A percentile compares a stretch with the other conserved stretches of the same genome.
These are phyloP conservation scores for Myrmophylax atrothorax DNA, from an alignment of 2,113 vertebrate species.

Conservation along the genomic window DNA sequence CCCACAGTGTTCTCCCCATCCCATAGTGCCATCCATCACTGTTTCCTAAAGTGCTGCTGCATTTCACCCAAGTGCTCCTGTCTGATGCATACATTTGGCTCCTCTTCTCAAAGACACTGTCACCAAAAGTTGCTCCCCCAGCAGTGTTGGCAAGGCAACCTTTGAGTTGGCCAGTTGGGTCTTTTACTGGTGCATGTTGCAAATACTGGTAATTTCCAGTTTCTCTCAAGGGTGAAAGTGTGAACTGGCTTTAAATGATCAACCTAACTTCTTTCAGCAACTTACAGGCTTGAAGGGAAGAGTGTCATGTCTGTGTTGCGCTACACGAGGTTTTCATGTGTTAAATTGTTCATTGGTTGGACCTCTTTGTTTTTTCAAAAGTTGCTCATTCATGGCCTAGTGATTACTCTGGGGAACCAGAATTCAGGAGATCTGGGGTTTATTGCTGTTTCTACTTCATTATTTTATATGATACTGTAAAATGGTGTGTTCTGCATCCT, in stretches of 20 bases:
- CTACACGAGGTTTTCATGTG: neutral
- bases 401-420: neutral
- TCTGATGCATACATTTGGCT: neutral
- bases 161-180: neutral
- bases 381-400: neutral
- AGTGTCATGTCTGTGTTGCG: neutral
- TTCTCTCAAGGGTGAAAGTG: neutral
- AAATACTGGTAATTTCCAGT: neutral
- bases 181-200: neutral
- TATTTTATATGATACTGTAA: neutral
- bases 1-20: slow-evolving; percentile 41
- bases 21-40: slow-evolving; percentile 48
- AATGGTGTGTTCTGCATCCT: neutral
- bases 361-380: neutral
- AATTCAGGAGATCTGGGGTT: neutral
- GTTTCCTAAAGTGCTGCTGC: neutral
- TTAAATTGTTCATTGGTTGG: neutral
- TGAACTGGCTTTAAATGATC: neutral
- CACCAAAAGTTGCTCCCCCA: neutral
- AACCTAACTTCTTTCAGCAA: neutral
- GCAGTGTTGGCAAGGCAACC: neutral
- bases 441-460: neutral
- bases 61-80: neutral
- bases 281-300: neutral
- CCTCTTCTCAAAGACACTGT: neutral